Percentiles rank a stretch among this genome's conserved stretches.
phyloP scores from a whole-genome alignment of 2,113 vertebrate genomes.

The Elgaria multicarinata region DNA sequence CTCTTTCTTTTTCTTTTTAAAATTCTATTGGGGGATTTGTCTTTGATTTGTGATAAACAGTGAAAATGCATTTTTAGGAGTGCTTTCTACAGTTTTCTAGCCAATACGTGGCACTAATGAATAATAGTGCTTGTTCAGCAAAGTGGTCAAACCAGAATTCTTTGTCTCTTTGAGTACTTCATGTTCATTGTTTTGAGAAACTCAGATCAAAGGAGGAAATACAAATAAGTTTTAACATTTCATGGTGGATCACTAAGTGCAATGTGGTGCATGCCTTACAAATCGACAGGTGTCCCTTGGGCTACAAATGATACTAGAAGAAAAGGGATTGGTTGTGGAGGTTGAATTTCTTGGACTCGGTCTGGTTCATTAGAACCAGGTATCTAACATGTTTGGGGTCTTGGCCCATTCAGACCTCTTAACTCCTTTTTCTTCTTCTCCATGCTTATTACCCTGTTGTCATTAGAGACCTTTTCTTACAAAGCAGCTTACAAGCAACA shows the following conservation, averaged over 20 bases:
- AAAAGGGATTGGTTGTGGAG: conserved; percentile 21
- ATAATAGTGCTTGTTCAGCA: conserved; percentile 50
- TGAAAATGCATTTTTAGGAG: conserved; percentile 37
- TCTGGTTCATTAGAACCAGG: neutral
- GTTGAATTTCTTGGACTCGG: conserved; percentile 10
- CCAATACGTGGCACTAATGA: conserved; percentile 2
- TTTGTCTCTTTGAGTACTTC: conserved; percentile 42
- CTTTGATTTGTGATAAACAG: conserved; percentile 49
- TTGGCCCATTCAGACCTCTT: neutral
- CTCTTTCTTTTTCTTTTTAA: conserved; percentile 24
- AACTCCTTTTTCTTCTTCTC: neutral
- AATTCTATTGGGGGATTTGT: conserved; percentile 37
- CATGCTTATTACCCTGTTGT: conserved; percentile 7
- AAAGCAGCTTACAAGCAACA: neutral
- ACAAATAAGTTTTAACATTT: conserved; percentile 40
- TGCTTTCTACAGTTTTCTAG: conserved; percentile 42
- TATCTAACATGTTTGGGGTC: neutral
- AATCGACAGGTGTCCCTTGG: neutral
- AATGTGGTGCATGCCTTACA: conserved; percentile 19
- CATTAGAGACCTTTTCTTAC: neutral
- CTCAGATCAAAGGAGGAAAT: conserved; percentile 23
- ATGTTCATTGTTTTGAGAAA: conserved; percentile 26
- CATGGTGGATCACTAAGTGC: conserved; percentile 36
- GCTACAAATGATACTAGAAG: conserved; percentile 32
- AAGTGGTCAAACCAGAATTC: conserved; percentile 36